Evolutionary conservation across 2,888 invertebrate species (phyloP), one percentile per base, ranked within the genome.

Genomic region (Achlya flavicornis): DNA sequence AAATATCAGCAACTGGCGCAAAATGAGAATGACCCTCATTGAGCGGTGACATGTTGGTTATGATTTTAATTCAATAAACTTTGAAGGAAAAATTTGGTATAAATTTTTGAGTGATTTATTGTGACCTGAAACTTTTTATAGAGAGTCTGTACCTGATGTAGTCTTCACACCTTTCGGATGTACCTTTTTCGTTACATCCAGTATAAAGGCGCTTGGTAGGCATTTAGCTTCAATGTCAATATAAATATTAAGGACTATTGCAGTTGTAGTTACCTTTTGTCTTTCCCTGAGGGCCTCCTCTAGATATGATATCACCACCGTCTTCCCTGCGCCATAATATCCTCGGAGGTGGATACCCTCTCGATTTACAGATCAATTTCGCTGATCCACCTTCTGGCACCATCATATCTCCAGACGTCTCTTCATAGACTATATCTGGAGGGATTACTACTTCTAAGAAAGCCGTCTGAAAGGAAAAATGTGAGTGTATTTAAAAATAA

Each of bases 371-470:
- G 67, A 97, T 95, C 75, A 98, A 93, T 87, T 97, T 98, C 0
- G 97, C 97, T 7, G 97, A 96, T 53, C 98, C 97, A 62, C 98
- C 98, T 92, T 98, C 98, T n/a, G 97, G 97, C 63, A 98, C 98
- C 97, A 98, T 98, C 95, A 98, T 96, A 86, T 98, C 98, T 14
- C 98, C 98, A 62, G 98, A 97, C 11, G 98, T 98, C 86, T 98
- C 98, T 83, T 98, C 98, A 83, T 97, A 97, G 77, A 97, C 94
- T 75, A 98, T 97, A 84, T 98, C 98, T 63, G 98, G 98, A 43
- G 98, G 97, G 81, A 98, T 97, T 41, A 98, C 98, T 73, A 98
- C 98, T 90, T 98, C 98, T 83, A 98, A 91, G 86, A 95, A 97
- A 73, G 98, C 98, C 74, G 97, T 97, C 97, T 97, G 85, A 16